A percentile compares a stretch with the other conserved stretches of the same genome.
phyloP scores from a whole-genome alignment of 2,888 invertebrate genomes.

The Julus scanicus region DNA sequence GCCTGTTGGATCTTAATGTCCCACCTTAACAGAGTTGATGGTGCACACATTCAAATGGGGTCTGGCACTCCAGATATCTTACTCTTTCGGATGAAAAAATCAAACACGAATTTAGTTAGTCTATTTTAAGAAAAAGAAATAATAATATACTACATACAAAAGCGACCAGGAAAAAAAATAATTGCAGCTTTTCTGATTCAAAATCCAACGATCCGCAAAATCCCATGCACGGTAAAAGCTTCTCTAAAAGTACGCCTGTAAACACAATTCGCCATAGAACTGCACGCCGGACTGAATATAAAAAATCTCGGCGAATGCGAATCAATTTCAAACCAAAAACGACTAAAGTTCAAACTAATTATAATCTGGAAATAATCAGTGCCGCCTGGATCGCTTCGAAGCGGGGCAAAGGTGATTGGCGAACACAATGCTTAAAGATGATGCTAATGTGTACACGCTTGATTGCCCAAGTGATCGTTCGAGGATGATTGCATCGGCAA shows the following conservation, averaged over 20 bases:
- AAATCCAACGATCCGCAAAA: neutral
- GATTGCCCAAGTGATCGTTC: neutral
- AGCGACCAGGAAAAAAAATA: neutral
- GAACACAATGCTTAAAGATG: neutral
- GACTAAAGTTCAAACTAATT: conserved; percentile 31
- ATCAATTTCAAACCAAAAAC: conserved; percentile 14
- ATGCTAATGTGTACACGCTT: conserved; percentile 33
- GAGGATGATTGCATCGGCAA: neutral
- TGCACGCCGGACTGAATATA: neutral
- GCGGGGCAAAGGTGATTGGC: conserved; percentile 1
- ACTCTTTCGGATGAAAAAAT: no score
- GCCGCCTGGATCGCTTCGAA: conserved; percentile 26
- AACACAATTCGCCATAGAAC: neutral
- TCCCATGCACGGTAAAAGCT: neutral
- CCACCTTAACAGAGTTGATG: no score
- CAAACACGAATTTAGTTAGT: no score
- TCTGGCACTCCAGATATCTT: no score
- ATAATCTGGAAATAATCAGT: conserved; percentile 33
- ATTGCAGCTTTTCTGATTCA: neutral
- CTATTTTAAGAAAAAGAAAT: no score
- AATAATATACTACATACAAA: no score
- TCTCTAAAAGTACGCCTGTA: conserved; percentile 4
- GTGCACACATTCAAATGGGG: no score
- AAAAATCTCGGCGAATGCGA: neutral
- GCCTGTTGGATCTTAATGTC: no score